These are phyloP conservation scores for Grallaria varia DNA, from an alignment of 2,113 vertebrate genomes.

Conservation along the genomic window DNA sequence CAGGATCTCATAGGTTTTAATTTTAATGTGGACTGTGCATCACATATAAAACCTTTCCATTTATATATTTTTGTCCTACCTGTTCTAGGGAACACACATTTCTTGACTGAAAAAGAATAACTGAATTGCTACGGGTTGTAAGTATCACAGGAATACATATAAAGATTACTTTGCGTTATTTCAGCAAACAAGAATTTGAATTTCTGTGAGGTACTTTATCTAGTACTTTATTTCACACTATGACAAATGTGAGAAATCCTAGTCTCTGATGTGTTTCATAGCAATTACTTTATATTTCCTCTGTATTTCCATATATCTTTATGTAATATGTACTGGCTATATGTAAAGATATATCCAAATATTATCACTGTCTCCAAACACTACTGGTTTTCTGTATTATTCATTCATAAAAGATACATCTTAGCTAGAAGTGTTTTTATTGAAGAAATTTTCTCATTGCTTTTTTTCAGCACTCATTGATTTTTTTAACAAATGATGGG, in stretches of 20 bases:
- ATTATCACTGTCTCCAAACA: background rate
- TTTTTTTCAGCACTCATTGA: background rate
- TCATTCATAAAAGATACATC: background rate
- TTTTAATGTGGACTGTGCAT: background rate
- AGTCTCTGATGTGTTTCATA: background rate
- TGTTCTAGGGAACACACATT: accelerated
- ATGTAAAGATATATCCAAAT: background rate
- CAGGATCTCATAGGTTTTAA: background rate
- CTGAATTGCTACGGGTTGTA: background rate
- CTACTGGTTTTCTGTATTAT: background rate
- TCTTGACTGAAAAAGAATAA: background rate
- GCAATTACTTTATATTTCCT: background rate
- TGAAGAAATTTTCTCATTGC: background rate
- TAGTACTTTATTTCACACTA: background rate
- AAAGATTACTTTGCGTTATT: background rate
- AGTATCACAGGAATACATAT: background rate
- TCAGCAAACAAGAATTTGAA: background rate
- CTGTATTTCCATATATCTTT: background rate
- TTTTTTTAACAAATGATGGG: background rate
- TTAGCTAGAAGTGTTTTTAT: background rate
- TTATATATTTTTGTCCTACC: background rate
- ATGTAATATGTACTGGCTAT: background rate
- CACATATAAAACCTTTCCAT: background rate
- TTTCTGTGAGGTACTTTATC: background rate
- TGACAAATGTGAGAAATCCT: background rate